Evolutionary conservation across 2,888 invertebrate species (phyloP).

Genomic region (Lycaena phlaeas): DNA sequence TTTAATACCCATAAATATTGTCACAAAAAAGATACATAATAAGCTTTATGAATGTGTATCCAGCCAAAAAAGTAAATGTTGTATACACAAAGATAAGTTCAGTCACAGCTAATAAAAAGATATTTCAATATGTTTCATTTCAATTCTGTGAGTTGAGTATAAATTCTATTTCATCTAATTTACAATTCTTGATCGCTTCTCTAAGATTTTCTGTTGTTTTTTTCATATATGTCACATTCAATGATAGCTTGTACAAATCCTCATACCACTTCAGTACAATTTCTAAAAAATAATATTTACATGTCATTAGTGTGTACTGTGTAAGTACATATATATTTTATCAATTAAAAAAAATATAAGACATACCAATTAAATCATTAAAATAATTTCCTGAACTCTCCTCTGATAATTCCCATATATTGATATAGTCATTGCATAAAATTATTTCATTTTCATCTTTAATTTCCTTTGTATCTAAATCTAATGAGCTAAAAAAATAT

Average conservation of each 20-base stretch:
- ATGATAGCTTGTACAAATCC: constrained; percentile 41
- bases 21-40: too few species aligned
- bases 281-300: constrained; percentile 44
- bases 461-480: constrained; percentile 36
- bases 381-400: constrained; percentile 33
- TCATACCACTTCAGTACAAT: constrained; percentile 47
- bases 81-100: too few species aligned
- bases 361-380: constrained; percentile 44
- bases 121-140: too few species aligned
- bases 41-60: too few species aligned
- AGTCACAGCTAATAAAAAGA: too few species aligned
- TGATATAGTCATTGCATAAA: constrained; percentile 48
- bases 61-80: too few species aligned
- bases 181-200: constrained; percentile 33
- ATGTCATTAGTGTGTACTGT: too few species aligned
- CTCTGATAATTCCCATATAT: constrained; percentile 33
- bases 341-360: neutral
- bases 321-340: too few species aligned
- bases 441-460: constrained; percentile 33
- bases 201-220: constrained; percentile 30
- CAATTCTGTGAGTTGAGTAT: neutral
- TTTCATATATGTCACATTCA: constrained; percentile 29
- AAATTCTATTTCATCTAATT: constrained; percentile 28
- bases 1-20: too few species aligned
- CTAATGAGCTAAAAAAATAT: constrained; percentile 38